Evolutionary conservation across 2,888 invertebrate species (phyloP).

Genomic region (Heliconius cydno): DNA sequence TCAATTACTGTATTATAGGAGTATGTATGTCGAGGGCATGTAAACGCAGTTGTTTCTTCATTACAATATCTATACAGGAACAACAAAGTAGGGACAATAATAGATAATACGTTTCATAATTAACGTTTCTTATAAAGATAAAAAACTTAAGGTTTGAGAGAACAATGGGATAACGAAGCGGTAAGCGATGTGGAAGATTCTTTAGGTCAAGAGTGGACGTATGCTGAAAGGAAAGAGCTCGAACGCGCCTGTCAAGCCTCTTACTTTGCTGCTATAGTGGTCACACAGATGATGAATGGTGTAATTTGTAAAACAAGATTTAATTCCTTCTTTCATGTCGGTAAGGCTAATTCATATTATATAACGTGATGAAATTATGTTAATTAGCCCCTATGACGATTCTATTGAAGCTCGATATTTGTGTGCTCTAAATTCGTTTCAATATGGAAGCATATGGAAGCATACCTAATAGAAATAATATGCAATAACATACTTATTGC

Average conservation of each 20-base stretch:
- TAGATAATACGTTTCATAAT: background rate
- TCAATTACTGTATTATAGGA: background rate
- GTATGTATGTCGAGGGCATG: background rate
- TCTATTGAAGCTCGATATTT: background rate
- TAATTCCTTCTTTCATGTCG: conserved; percentile 88
- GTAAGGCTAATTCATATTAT: conserved; percentile 63
- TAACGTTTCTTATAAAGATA: background rate
- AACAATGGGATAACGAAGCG: conserved; percentile 87
- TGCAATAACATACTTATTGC: too few relatives aligned
- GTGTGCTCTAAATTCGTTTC: background rate
- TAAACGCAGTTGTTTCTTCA: background rate
- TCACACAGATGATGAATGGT: conserved; percentile 89
- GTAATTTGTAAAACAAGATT: conserved; percentile 89
- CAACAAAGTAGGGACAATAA: background rate
- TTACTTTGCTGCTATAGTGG: conserved; percentile 88
- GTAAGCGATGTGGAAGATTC: conserved; percentile 88
- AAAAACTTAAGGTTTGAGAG: conserved; percentile 81
- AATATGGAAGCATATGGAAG: too few relatives aligned
- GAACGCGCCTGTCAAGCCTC: conserved; percentile 88
- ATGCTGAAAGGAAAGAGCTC: conserved; percentile 85
- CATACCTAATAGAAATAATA: background rate
- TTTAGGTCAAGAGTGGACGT: conserved; percentile 90
- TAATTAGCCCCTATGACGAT: background rate
- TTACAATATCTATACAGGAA: background rate
- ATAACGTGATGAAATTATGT: background rate